Evolutionary conservation across 2,888 invertebrate genomes (phyloP).

Genomic region (Caenorhabditis panamensis): DNA sequence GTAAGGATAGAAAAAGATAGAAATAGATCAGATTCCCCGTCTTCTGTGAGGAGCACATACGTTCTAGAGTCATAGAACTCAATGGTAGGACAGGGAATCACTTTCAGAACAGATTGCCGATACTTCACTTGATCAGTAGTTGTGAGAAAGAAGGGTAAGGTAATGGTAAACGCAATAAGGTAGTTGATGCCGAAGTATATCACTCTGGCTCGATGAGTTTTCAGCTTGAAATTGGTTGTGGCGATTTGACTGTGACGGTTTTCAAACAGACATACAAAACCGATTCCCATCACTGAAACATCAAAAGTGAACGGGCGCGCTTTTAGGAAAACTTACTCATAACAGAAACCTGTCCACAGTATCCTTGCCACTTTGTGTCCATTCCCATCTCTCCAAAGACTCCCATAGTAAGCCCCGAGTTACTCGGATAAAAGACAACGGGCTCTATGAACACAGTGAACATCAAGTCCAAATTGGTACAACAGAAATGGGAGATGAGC

Average conservation of each 20-base stretch:
- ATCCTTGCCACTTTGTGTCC: conserved; percentile 24
- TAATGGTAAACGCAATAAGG: no score
- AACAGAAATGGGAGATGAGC: conserved; percentile 19
- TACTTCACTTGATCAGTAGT: no score
- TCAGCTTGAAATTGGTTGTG: conserved; percentile 14
- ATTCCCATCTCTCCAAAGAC: conserved; percentile 20
- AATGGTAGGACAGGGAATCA: no score
- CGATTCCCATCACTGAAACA: conserved; percentile 24
- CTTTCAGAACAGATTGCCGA: no score
- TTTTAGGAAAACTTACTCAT: conserved; percentile 25
- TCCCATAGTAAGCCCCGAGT: conserved; percentile 31
- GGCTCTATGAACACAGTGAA: conserved; percentile 27
- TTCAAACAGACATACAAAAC: conserved; percentile 35
- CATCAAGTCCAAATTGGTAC: conserved; percentile 42
- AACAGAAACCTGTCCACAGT: conserved; percentile 46
- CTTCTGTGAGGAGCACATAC: no score
- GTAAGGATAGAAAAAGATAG: conserved; percentile 18
- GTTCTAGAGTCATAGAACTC: no score
- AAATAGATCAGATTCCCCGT: no score
- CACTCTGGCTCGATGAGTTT: neutral
- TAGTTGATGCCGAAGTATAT: no score
- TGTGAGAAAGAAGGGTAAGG: no score
- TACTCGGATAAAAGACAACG: conserved; percentile 33
- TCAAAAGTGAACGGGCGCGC: no score
- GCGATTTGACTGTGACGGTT: conserved; percentile 50